Conservation (phyloP, 2,113 vertebrate genomes). For the Oryctolagus cuniculus region DNA sequence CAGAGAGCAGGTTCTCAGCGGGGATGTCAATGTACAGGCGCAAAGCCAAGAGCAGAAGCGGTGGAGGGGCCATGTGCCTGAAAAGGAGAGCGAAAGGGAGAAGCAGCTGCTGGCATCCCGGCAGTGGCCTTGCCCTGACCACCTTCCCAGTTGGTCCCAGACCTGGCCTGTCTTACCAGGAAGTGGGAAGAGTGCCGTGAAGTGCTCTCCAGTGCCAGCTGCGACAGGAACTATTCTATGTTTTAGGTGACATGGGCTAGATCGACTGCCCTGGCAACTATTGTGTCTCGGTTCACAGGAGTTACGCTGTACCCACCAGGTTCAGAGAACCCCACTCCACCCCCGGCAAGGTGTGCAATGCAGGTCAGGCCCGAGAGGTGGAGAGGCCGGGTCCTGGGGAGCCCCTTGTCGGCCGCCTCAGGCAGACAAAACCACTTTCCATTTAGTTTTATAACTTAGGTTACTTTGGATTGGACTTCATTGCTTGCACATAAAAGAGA, state of each 20-base stretch:
- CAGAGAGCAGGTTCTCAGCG: background rate
- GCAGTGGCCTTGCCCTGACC: too few species aligned
- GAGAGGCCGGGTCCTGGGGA: too few species aligned
- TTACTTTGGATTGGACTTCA: background rate
- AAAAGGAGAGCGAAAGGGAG: background rate
- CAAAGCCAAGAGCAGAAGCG: background rate
- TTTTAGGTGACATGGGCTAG: background rate
- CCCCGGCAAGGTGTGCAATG: too few species aligned
- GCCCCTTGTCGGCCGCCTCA: too few species aligned
- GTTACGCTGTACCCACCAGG: background rate
- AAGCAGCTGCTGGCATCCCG: too few species aligned
- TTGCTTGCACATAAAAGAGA: background rate
- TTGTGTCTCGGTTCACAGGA: background rate
- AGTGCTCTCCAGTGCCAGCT: background rate
- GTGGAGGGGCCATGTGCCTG: background rate
- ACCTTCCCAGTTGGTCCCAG: background rate
- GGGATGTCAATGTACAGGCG: too few species aligned
- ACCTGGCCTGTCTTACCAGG: background rate
- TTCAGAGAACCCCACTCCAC: background rate
- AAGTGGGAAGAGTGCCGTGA: background rate
- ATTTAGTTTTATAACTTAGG: background rate
- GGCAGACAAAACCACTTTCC: background rate
- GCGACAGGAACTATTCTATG: background rate
- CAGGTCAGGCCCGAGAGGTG: background rate
- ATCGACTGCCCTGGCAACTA: background rate